Conservation (phyloP, 2,113 vertebrate genomes). For the Cyanocitta stelleri region DNA sequence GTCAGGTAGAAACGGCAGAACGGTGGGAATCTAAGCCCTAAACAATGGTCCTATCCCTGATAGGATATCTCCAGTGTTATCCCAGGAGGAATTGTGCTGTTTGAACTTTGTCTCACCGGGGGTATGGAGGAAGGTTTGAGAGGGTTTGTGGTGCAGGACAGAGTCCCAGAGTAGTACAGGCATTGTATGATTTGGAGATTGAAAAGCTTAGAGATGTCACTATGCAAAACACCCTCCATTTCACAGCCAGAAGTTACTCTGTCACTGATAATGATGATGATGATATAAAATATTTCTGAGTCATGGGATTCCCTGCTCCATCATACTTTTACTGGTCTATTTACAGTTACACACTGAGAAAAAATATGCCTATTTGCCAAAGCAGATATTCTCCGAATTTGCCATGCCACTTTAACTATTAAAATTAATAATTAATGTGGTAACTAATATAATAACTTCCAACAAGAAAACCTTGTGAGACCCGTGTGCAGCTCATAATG, state of each 20-base stretch:
- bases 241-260: neutral
- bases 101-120: neutral
- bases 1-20: neutral
- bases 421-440: neutral
- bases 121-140: neutral
- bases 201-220: neutral
- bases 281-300: neutral
- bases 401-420: neutral
- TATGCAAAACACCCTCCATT: neutral
- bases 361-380: neutral
- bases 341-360: neutral
- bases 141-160: neutral
- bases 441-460: neutral
- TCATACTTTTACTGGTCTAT: neutral
- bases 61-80: too few relatives aligned
- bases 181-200: neutral
- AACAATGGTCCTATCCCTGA: too few relatives aligned
- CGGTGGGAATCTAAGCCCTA: neutral
- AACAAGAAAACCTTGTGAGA: neutral
- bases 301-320: neutral
- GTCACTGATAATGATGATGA: neutral
- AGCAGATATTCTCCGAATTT: neutral
- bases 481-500: neutral
- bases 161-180: neutral
- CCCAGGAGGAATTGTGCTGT: neutral